phyloP scores from a whole-genome alignment of 2,113 vertebrate species.

The Leptocoma aspasia region DNA sequence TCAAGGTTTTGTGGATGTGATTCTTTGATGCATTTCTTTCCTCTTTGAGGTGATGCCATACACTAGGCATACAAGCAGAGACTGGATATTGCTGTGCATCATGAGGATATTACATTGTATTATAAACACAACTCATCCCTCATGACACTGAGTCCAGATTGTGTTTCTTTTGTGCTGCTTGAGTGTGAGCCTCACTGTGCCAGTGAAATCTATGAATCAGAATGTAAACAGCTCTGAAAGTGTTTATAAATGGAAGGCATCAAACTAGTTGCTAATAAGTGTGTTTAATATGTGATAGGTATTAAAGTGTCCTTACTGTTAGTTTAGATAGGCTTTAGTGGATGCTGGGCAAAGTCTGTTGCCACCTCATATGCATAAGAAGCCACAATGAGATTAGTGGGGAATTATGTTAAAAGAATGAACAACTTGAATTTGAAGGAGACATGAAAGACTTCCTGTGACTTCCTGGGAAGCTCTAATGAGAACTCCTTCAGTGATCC shows the following conservation, averaged over 20 bases:
- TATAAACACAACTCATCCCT: neutral
- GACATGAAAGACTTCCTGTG: neutral
- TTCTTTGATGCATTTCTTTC: neutral
- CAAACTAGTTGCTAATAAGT: neutral
- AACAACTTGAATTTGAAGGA: neutral
- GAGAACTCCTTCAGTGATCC: neutral
- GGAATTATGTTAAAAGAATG: neutral
- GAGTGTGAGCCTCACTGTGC: neutral
- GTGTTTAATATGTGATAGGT: neutral
- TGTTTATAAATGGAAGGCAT: neutral
- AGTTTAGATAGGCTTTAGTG: neutral
- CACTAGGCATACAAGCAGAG: neutral
- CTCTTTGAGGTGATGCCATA: neutral
- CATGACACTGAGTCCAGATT: neutral
- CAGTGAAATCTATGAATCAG: neutral
- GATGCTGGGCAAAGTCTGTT: neutral
- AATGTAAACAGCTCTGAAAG: neutral
- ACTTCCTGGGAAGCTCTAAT: neutral
- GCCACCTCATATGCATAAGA: neutral
- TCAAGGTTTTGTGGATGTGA: neutral
- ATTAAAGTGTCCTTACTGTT: neutral
- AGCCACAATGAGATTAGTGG: neutral
- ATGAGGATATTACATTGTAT: rapidly evolving
- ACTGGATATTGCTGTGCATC: neutral
- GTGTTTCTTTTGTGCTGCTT: neutral